These are phyloP conservation scores for Hymenopus coronatus DNA, from an alignment of 2,888 invertebrate genomes.

Conservation along the genomic window DNA sequence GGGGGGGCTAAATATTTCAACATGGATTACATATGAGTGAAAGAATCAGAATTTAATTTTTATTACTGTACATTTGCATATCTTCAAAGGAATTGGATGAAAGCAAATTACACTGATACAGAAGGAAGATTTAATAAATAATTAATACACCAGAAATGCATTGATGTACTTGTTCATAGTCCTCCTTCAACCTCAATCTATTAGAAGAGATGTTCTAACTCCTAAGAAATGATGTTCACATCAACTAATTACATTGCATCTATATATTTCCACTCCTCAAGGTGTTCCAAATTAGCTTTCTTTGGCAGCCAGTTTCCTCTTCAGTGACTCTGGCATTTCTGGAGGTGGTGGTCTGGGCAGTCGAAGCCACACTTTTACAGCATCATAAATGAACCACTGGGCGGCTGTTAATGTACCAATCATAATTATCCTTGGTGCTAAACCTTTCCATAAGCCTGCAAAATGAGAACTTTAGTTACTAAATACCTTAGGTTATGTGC, in stretches of 20 bases:
- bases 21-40: no score
- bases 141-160: not conserved
- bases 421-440: constrained; percentile 91
- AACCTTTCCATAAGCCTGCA: constrained; percentile 80
- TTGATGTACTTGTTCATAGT: not conserved
- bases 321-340: constrained; percentile 90
- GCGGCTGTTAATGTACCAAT: constrained; percentile 93
- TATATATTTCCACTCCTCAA: not conserved
- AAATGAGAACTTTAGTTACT: constrained; percentile 14
- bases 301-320: constrained; percentile 58
- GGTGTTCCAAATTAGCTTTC: constrained; percentile 14
- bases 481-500: no score
- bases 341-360: constrained; percentile 96
- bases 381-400: constrained; percentile 97
- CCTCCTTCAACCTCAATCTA: not conserved
- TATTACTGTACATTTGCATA: not conserved
- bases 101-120: not conserved
- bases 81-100: not conserved
- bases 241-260: not conserved
- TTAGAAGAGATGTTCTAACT: not conserved
- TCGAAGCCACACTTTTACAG: constrained; percentile 79
- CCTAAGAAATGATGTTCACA: not conserved
- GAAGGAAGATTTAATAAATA: not conserved
- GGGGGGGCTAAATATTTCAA: no score
- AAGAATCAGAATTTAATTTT: not conserved